Evolutionary conservation across 2,113 vertebrate species (phyloP), one percentile per base, ranked within the genome.

Genomic region (Callopanchax toddi): DNA sequence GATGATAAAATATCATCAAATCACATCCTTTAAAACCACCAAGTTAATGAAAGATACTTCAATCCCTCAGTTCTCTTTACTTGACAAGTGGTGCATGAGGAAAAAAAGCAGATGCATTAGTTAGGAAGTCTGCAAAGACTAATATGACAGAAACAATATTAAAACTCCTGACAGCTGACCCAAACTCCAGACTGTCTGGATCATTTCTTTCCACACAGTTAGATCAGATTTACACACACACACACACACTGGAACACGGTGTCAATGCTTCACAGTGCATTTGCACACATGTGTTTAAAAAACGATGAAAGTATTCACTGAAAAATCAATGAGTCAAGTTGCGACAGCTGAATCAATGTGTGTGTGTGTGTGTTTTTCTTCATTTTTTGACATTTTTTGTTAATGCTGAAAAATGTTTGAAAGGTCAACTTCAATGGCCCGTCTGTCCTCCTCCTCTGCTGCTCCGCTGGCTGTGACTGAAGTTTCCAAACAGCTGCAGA

Each of bases 401-500:
- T 5, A 44, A 65, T 40, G 26, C 16, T 22, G 40, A 56, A 51
- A 74, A 59, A 43, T n/a, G 18, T 59, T 51, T 44, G 2, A 20
- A 71, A 77, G 66, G 62, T 72, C 67, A 68, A 44, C 44, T 64
- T 40, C 45, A 78, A 59, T 50, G 57, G 45, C 52, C 49, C 42
- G 45, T 62, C 42, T 56, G 55, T 62, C 25, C 37, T 46, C 20
- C 29, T 50, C 25, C 60, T 63, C 17, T 40, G 75, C 54, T 67
- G 81, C 81, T 63, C 58, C 11, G 43, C 76, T 81, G 67, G 66
- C 76, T 83, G 85, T 85, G 62, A 72, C 62, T 74, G 72, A 78
- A 40, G 50, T 69, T 73, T 88, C 69, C 80, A 82, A 83, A 83
- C 85, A 89, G 79, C 85, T 86, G 76, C 42, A 56, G 66, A 65